Percentiles rank a stretch among this genome's conserved stretches.
phyloP scores from a whole-genome alignment of 2,797 vertebrate genomes.

The Manis pentadactyla region DNA sequence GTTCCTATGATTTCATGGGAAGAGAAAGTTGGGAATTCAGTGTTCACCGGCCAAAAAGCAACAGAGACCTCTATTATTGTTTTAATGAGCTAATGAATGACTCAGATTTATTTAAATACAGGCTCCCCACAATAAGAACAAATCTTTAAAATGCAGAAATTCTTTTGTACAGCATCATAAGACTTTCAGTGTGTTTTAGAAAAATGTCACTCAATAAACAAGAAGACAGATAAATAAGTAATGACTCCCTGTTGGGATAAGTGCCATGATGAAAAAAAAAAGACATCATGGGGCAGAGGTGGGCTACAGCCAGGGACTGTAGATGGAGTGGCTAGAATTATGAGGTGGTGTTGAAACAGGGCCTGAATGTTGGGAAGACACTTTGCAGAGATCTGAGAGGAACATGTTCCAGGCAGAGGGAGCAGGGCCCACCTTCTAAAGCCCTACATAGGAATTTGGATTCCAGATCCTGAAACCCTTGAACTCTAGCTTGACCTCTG shows the following conservation, averaged over 20 bases:
- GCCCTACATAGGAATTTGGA: background rate
- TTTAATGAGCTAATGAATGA: background rate
- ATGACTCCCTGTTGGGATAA: background rate
- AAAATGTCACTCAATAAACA: background rate
- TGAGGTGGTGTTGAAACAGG: background rate
- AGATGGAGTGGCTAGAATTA: background rate
- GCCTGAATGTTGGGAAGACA: background rate
- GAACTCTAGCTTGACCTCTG: background rate
- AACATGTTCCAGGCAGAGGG: background rate
- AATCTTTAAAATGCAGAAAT: background rate
- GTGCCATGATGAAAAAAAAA: background rate
- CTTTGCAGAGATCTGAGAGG: background rate
- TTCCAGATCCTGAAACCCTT: background rate
- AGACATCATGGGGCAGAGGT: background rate
- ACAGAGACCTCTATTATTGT: background rate
- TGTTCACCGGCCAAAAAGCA: background rate
- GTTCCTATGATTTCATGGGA: background rate
- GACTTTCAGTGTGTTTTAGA: background rate
- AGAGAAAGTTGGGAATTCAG: background rate
- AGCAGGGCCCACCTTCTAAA: background rate
- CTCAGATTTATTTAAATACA: constrained; percentile 31
- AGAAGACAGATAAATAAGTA: background rate
- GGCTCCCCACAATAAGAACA: background rate
- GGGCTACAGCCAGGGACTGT: background rate
- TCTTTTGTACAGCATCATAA: background rate